phyloP scores from a whole-genome alignment of 1,140 invertebrate genomes.

The Temnothorax curvispinosus region DNA sequence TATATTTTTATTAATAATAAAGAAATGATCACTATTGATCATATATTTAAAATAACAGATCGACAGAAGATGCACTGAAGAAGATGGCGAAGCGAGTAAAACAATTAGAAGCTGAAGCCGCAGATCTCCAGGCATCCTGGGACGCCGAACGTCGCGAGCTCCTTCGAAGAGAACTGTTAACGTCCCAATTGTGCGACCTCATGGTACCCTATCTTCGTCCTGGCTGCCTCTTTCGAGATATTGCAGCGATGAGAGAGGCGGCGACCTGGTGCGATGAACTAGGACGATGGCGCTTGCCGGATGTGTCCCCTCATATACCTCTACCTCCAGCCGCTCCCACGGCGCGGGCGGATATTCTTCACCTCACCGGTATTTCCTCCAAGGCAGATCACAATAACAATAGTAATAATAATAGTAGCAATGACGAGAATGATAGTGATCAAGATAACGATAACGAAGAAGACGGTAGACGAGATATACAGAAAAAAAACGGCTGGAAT shows the following conservation, averaged over 20 bases:
- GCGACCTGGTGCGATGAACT: slow-evolving; percentile 84
- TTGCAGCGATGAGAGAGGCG: slow-evolving; percentile 77
- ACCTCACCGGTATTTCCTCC: slow-evolving; percentile 43
- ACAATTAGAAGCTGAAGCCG: slow-evolving; percentile 83
- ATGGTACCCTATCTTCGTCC: slow-evolving; percentile 84
- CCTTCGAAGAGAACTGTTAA: slow-evolving; percentile 82
- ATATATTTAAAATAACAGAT: slow-evolving; percentile 60
- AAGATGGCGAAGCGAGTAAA: slow-evolving; percentile 82
- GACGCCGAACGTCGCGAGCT: slow-evolving; percentile 84
- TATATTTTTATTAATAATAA: background rate
- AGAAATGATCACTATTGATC: background rate
- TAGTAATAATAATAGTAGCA: slow-evolving; percentile 68
- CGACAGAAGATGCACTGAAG: slow-evolving; percentile 84
- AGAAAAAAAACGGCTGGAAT: slow-evolving; percentile 66
- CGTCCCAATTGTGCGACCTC: slow-evolving; percentile 83
- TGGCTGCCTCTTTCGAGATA: slow-evolving; percentile 83
- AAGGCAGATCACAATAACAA: slow-evolving; percentile 83
- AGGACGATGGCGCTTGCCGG: slow-evolving; percentile 83
- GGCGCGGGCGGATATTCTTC: slow-evolving; percentile 36
- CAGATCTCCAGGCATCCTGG: slow-evolving; percentile 84
- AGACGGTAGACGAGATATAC: slow-evolving; percentile 37
- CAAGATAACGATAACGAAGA: slow-evolving; percentile 54
- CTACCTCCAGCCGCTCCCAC: slow-evolving; percentile 78
- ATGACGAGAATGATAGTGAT: slow-evolving; percentile 64
- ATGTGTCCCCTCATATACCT: slow-evolving; percentile 77